Base-by-base conservation (phyloP, 2,797 vertebrate species). In the Fundulus diaphanus region DNA sequence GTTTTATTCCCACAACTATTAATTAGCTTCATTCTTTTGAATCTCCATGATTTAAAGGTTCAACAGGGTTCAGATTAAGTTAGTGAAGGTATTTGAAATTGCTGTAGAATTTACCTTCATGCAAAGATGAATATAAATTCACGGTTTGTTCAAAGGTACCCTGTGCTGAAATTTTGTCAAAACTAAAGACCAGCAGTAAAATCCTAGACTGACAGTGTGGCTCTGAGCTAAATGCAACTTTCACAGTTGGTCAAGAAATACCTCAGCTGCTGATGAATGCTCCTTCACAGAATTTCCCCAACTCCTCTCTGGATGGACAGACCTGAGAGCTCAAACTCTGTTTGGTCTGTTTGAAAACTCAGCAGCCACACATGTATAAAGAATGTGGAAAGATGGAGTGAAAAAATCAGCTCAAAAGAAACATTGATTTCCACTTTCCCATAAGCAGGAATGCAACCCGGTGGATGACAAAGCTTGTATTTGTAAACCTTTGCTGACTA, bases 201-300 rank as follows among this genome's bases (percentile, higher is more conserved):
- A 70, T 81, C 78, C 76, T 79, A 79, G 73, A 61, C 75, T 74
- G 79, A 82, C 76, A 56, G 69, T 78, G 71, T n/a, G 65, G 27
- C 77, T 85, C 79, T 77, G 87, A 82, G 88, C 74, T 75, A 70
- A 79, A 86, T 89, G 82, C 51, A 82, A 87, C 84, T 91, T 92
- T 93, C 80, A 76, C 93, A 92, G 81, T 92, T 86, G 89, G 90
- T 92, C 81, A 65, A 35, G 48, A 93, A 91, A 92, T 91, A 76
- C 87, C 83, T 87, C 84, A 73, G 85, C 80, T 73, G 82, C 83
- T 49, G 78, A 89, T 85, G 82, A 85, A 88, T 76, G 73, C 79
- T 79, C 70, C 76, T 73, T 77, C 82, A 70, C 66, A 89, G 78
- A 84, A 82, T 83, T 74, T 80, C 66, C 33, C 9, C 68, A 35